A percentile compares a stretch with the other conserved stretches of the same genome.
Conservation (phyloP, 2,888 invertebrate species). For the Bombyx huttoni region DNA sequence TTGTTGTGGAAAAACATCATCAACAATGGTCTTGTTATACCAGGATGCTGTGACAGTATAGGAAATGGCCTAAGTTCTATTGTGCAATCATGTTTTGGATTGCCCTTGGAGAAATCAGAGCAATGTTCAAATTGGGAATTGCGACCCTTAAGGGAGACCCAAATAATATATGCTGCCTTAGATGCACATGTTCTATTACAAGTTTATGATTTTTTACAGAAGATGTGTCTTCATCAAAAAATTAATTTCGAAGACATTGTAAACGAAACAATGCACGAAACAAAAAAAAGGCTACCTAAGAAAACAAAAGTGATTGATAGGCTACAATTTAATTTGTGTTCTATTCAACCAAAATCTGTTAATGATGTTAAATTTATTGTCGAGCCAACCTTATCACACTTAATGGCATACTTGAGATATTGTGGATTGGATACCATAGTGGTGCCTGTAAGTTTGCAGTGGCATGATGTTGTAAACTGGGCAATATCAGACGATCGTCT, state of each 20-base stretch:
- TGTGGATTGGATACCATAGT: conserved; percentile 75
- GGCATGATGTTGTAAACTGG: conserved; percentile 52
- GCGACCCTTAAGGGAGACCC: conserved; percentile 82
- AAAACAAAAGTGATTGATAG: conserved; percentile 39
- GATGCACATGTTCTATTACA: conserved; percentile 91
- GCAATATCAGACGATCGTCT: conserved; percentile 48
- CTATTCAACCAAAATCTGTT: conserved; percentile 20
- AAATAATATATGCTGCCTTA: conserved; percentile 87
- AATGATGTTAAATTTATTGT: conserved; percentile 42
- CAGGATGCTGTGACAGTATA: conserved; percentile 49
- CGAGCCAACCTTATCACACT: conserved; percentile 34
- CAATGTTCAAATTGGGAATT: conserved; percentile 94
- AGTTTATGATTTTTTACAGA: conserved; percentile 78
- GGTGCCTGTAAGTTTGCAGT: conserved; percentile 69
- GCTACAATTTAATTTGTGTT: conserved; percentile 18
- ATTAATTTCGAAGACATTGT: conserved; percentile 77
- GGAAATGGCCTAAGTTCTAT: conserved; percentile 81
- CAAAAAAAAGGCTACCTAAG: conserved; percentile 58
- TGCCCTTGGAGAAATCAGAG: conserved; percentile 86
- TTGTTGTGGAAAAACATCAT: conserved; percentile 51
- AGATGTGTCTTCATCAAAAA: conserved; percentile 45
- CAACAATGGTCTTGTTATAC: conserved; percentile 38
- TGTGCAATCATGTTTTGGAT: conserved; percentile 82
- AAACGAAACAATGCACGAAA: conserved; percentile 70
- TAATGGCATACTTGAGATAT: conserved; percentile 48